Evolutionary conservation across 2,888 invertebrate genomes (phyloP).

Genomic region (Phanerotoma sp.): DNA sequence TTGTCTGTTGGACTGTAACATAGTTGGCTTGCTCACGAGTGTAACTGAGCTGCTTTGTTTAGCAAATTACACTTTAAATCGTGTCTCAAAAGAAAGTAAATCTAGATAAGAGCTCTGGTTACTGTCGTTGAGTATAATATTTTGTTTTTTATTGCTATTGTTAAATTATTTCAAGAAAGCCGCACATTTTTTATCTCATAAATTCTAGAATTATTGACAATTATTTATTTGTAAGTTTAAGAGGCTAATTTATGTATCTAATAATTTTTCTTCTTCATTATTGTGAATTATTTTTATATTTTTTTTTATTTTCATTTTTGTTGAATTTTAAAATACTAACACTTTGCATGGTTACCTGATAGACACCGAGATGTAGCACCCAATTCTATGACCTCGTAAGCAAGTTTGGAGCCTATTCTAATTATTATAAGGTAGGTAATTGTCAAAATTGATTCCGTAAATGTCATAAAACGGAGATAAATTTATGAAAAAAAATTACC

Average conservation of each 20-base stretch:
- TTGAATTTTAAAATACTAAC: constrained; percentile 45
- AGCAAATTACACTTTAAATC: no score
- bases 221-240: neutral
- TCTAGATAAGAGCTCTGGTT: neutral
- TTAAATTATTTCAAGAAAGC: neutral
- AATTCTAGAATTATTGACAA: neutral
- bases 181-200: neutral
- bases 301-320: constrained; percentile 8
- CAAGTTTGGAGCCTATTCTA: constrained; percentile 49
- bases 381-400: constrained; percentile 51
- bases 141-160: neutral
- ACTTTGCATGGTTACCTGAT: constrained; percentile 50
- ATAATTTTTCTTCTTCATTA: neutral
- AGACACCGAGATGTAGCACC: constrained; percentile 51
- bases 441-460: constrained; percentile 27
- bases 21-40: constrained; percentile 4
- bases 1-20: constrained; percentile 3
- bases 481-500: no score
- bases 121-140: neutral
- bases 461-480: no score
- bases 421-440: constrained; percentile 47
- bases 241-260: neutral
- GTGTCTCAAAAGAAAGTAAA: no score
- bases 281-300: neutral
- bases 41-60: neutral